These are phyloP conservation scores for Pagrus major DNA, from an alignment of 2,113 vertebrate species.

Conservation along the genomic window DNA sequence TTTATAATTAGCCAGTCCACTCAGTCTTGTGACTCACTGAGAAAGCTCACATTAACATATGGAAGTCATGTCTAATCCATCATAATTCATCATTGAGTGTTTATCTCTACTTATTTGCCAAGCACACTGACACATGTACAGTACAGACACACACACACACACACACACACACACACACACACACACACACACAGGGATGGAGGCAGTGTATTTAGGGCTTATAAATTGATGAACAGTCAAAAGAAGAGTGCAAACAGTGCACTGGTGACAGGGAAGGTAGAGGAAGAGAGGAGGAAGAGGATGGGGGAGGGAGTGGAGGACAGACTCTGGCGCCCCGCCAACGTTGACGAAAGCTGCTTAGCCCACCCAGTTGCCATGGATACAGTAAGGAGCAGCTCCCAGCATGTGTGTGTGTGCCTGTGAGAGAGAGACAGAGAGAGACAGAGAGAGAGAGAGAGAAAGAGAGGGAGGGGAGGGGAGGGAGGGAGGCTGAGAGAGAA, in stretches of 20 bases:
- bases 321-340: constrained; percentile 86
- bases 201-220: constrained; percentile 4
- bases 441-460: constrained; percentile 77
- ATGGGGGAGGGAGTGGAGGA: constrained; percentile 81
- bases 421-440: constrained; percentile 51
- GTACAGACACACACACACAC: neutral
- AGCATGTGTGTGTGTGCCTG: constrained; percentile 66
- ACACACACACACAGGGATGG: neutral
- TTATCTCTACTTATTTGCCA: neutral
- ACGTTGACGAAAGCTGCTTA: constrained; percentile 91
- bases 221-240: constrained; percentile 43
- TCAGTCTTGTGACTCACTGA: constrained; percentile 29
- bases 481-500: constrained; percentile 59
- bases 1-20: constrained; percentile 23
- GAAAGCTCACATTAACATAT: constrained; percentile 29
- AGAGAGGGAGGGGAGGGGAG: constrained; percentile 12
- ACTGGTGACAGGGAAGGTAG: constrained; percentile 62
- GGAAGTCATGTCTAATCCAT: constrained; percentile 43
- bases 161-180: neutral
- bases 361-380: constrained; percentile 94
- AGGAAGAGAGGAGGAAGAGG: constrained; percentile 68
- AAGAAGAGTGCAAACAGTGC: constrained; percentile 48
- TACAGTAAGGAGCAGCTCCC: constrained; percentile 88
- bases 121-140: neutral
- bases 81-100: constrained; percentile 31